These are phyloP conservation scores for Alectura lathami DNA, from an alignment of 2,113 vertebrate species.

Conservation along the genomic window DNA sequence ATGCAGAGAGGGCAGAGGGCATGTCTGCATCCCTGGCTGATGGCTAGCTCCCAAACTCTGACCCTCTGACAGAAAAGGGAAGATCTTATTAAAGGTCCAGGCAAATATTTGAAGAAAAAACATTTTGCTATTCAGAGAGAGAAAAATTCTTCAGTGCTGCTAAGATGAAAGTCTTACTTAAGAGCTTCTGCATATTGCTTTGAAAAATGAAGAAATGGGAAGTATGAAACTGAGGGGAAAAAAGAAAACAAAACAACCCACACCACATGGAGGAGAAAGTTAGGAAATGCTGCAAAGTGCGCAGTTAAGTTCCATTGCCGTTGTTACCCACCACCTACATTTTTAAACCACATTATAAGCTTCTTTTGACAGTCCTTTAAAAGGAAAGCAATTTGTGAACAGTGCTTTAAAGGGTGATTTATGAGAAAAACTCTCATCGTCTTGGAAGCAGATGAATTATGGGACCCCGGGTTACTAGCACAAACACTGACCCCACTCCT, in stretches of 20 bases:
- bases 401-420: not conserved
- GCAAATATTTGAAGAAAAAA: conserved; percentile 51
- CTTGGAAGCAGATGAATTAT: not conserved
- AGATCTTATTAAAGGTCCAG: not conserved
- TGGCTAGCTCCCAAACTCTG: not conserved
- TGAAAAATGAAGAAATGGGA: not conserved
- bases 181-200: not conserved
- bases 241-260: not conserved
- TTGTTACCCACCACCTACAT: not conserved
- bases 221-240: not conserved
- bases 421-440: not conserved
- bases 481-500: not conserved
- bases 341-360: not conserved
- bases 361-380: not conserved
- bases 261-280: not conserved
- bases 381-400: not conserved
- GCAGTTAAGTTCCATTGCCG: not conserved
- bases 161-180: not conserved
- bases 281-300: not conserved
- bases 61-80: not conserved
- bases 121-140: not conserved
- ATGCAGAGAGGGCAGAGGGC: not conserved
- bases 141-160: not conserved
- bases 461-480: not conserved
- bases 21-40: not conserved